Evolutionary conservation across 1,140 invertebrate species (phyloP).

Genomic region (Drosophila athabasca): DNA sequence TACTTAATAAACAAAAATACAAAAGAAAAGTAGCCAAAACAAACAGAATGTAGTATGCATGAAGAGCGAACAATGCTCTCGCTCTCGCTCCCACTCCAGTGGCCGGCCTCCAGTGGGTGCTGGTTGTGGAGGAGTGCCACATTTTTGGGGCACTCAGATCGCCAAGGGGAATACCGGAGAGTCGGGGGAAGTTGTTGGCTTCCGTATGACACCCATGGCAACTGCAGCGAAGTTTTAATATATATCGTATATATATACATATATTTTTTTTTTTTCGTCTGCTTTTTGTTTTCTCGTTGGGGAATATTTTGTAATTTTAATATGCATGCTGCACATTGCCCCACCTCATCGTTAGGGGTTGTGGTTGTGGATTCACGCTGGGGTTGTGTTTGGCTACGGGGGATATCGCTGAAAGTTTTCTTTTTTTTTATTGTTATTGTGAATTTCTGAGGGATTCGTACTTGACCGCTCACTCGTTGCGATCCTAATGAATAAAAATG

Average conservation of each 20-base stretch:
- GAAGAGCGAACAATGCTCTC: conserved; percentile 34
- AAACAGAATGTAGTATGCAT: conserved; percentile 61
- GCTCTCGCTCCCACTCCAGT: neutral
- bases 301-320: conserved; percentile 63
- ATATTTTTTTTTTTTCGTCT: neutral
- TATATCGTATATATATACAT: conserved; percentile 4
- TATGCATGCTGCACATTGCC: conserved; percentile 45
- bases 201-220: conserved; percentile 46
- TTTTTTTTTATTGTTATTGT: conserved; percentile 28
- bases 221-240: conserved; percentile 40
- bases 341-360: conserved; percentile 8
- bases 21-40: conserved; percentile 63
- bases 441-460: neutral
- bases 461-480: conserved; percentile 13
- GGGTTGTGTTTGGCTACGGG: conserved; percentile 24
- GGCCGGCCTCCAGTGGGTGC: conserved; percentile 3
- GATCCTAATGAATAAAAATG: neutral
- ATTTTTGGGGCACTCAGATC: conserved; percentile 28
- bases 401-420: conserved; percentile 37
- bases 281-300: conserved; percentile 6
- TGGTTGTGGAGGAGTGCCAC: too few relatives aligned
- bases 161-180: conserved; percentile 9
- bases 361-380: conserved; percentile 4
- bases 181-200: conserved; percentile 13
- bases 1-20: conserved; percentile 67